phyloP scores from a whole-genome alignment of 2,797 vertebrate genomes.

The Mastacembelus armatus region DNA sequence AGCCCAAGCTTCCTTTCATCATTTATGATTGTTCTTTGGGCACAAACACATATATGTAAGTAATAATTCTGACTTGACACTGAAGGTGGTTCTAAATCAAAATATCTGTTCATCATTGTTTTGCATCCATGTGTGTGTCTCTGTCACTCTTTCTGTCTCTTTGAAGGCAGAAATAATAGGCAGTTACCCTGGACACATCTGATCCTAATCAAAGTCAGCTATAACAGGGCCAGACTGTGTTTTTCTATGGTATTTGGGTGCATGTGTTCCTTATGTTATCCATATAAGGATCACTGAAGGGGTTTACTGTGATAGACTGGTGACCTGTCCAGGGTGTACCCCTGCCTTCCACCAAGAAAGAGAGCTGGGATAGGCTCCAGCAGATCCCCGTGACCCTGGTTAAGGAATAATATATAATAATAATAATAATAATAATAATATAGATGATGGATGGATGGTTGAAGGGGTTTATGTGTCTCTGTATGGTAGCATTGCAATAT shows the following conservation, averaged over 20 bases:
- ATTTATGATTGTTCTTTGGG: constrained; percentile 27
- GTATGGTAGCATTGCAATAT: background rate
- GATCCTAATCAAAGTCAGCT: constrained; percentile 41
- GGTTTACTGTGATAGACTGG: too few relatives aligned
- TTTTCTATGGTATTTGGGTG: constrained; percentile 6
- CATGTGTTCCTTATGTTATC: constrained; percentile 7
- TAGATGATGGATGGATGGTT: too few relatives aligned
- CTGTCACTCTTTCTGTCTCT: constrained; percentile 43
- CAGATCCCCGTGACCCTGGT: too few relatives aligned
- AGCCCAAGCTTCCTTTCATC: constrained; percentile 52
- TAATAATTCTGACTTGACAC: constrained; percentile 29
- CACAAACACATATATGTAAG: constrained; percentile 10
- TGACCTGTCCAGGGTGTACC: too few relatives aligned
- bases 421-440: too few relatives aligned
- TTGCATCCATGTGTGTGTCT: constrained; percentile 3
- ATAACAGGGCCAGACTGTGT: background rate
- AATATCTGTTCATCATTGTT: constrained; percentile 26
- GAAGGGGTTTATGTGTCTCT: background rate
- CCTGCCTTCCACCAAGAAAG: too few relatives aligned
- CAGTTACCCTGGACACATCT: constrained; percentile 39
- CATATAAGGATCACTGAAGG: background rate
- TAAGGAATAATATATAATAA: too few relatives aligned
- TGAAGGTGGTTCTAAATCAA: constrained; percentile 27
- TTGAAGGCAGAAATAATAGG: constrained; percentile 47
- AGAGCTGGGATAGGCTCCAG: too few relatives aligned